phyloP scores from a whole-genome alignment of 2,797 vertebrate genomes.

The Sparidentex hasta region DNA sequence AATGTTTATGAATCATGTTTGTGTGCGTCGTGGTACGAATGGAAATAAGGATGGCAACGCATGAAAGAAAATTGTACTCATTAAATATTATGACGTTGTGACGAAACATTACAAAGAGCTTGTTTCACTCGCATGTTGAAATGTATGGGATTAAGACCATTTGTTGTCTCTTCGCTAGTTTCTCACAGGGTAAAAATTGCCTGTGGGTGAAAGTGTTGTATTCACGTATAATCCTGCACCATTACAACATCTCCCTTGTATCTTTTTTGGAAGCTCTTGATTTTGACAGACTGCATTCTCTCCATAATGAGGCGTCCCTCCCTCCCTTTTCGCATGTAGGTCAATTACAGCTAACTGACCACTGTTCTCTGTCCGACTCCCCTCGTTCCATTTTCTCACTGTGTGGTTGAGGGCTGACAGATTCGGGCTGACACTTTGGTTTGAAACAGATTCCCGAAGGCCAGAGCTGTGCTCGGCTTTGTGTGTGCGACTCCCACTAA shows the following conservation, averaged over 20 bases:
- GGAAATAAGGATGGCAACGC: not conserved
- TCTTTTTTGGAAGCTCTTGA: not conserved
- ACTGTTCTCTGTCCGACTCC: conserved; percentile 45
- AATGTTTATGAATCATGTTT: conserved; percentile 20
- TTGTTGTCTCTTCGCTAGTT: not conserved
- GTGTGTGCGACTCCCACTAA: conserved; percentile 39
- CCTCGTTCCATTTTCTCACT: conserved; percentile 56
- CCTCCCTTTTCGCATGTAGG: conserved; percentile 46
- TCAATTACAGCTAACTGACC: conserved; percentile 59
- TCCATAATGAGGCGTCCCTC: conserved; percentile 20
- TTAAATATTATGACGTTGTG: not conserved
- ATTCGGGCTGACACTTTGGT: conserved; percentile 68
- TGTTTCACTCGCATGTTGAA: not conserved
- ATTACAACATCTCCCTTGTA: no score
- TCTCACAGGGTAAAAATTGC: not conserved
- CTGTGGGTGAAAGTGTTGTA: not conserved
- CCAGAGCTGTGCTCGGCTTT: conserved; percentile 41
- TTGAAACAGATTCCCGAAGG: conserved; percentile 63
- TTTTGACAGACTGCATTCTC: not conserved
- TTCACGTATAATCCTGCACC: not conserved
- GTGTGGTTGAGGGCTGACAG: conserved; percentile 60
- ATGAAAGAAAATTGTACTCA: not conserved
- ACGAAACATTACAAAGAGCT: not conserved
- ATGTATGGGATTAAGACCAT: not conserved
- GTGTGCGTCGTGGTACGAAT: not conserved